A percentile compares a stretch with the other conserved stretches of the same genome.
Evolutionary conservation across 1,140 invertebrate species (phyloP).

Genomic region (Ridgeia piscesae): DNA sequence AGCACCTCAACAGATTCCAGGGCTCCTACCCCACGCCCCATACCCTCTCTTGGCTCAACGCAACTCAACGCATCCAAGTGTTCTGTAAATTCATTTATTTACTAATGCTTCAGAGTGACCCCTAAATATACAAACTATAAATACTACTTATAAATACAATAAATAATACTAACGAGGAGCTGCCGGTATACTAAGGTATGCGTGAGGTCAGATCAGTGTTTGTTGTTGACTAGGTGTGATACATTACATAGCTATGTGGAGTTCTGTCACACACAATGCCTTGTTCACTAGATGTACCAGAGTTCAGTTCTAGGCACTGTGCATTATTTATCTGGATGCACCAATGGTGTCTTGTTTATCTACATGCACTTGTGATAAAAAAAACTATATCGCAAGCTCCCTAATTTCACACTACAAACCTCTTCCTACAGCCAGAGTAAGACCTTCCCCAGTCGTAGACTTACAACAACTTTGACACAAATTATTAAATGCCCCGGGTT

Average conservation of each 20-base stretch:
- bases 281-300: background rate
- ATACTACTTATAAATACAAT: slow-evolving; percentile 2
- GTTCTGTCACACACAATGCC: background rate
- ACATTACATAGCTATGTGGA: background rate
- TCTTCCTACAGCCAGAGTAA: background rate
- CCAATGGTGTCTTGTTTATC: background rate
- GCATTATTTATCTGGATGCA: background rate
- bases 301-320: background rate
- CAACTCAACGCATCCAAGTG: background rate
- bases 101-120: background rate
- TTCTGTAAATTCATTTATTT: slow-evolving; percentile 7
- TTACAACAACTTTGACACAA: background rate
- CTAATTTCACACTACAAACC: background rate
- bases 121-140: slow-evolving; percentile 2
- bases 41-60: background rate
- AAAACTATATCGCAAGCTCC: background rate
- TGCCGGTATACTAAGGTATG: background rate
- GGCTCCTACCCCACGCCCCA: background rate
- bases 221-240: background rate
- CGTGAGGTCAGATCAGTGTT: background rate
- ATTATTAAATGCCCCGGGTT: background rate
- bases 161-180: background rate
- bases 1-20: background rate
- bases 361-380: background rate
- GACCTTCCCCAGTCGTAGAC: background rate